Conservation (phyloP, 2,797 vertebrate genomes). For the Clarias pachynema region DNA sequence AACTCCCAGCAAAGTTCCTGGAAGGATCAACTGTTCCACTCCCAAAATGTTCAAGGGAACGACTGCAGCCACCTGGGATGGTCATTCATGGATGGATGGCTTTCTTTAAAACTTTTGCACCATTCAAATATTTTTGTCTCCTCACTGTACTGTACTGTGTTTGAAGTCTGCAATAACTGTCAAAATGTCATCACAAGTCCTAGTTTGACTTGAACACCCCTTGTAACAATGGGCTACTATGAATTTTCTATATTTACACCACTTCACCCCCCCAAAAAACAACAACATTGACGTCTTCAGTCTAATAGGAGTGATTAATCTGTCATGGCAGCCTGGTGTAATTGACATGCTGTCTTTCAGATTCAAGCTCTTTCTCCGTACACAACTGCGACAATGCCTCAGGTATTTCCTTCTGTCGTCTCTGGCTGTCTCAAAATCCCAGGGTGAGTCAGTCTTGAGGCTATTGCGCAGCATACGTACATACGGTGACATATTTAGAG, state of each 20-base stretch:
- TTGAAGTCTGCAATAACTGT: too few species aligned
- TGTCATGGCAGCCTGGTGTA: conserved; percentile 12
- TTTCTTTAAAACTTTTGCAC: too few species aligned
- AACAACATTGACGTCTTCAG: neutral
- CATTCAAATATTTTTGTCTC: too few species aligned
- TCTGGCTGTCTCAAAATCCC: conserved; percentile 24
- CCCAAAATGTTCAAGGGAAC: too few species aligned
- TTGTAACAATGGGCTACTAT: neutral
- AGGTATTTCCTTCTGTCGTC: conserved; percentile 39
- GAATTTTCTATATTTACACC: neutral
- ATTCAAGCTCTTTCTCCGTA: conserved; percentile 18
- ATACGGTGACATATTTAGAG: conserved; percentile 30
- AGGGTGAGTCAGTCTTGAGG: conserved; percentile 22
- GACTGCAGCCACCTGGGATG: too few species aligned
- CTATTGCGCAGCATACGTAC: conserved; percentile 8
- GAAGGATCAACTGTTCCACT: too few species aligned
- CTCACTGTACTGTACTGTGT: too few species aligned
- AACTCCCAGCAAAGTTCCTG: too few species aligned
- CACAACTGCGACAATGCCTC: conserved; percentile 17
- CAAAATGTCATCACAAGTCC: too few species aligned
- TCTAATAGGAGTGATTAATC: conserved; percentile 23
- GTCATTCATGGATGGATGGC: too few species aligned
- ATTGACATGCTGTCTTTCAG: conserved; percentile 20
- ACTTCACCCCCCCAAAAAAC: neutral
- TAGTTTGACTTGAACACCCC: too few species aligned